Evolutionary conservation across 2,113 vertebrate genomes (phyloP).

Genomic region (Monopterus albus): DNA sequence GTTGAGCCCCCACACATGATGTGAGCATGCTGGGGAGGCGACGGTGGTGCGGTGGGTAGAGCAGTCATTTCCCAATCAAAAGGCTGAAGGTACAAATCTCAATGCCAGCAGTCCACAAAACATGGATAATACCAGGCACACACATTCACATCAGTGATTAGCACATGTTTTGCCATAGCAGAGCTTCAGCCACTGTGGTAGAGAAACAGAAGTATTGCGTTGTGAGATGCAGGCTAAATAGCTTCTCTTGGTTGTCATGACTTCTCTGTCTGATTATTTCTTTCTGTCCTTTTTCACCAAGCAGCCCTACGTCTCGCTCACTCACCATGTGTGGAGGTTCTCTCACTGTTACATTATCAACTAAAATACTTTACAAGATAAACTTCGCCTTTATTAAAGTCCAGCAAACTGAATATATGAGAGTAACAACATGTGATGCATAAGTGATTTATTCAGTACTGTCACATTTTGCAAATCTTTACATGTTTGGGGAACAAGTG

Average conservation of each 20-base stretch:
- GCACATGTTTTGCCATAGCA: slow-evolving; percentile 67
- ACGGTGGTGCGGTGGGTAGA: too few species aligned
- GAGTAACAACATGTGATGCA: not conserved
- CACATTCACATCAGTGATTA: slow-evolving; percentile 45
- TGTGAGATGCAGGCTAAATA: slow-evolving; percentile 38
- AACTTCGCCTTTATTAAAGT: not conserved
- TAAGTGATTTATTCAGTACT: not conserved
- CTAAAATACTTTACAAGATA: slow-evolving; percentile 1
- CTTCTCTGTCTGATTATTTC: not conserved
- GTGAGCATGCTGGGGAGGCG: too few species aligned
- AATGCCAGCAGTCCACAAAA: too few species aligned
- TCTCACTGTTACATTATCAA: not conserved
- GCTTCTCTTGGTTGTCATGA: not conserved
- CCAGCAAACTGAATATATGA: not conserved
- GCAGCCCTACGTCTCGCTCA: not conserved
- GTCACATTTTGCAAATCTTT: not conserved
- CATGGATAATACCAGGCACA: too few species aligned
- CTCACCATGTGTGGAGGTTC: not conserved
- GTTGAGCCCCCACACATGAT: too few species aligned
- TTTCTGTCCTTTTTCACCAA: not conserved
- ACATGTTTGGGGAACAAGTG: not conserved
- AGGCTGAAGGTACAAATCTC: too few species aligned
- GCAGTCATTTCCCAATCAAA: too few species aligned
- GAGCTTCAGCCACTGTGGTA: slow-evolving; percentile 37
- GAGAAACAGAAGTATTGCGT: slow-evolving; percentile 11